Conservation (phyloP, 2,888 invertebrate species). For the Coecobrya sp. region DNA sequence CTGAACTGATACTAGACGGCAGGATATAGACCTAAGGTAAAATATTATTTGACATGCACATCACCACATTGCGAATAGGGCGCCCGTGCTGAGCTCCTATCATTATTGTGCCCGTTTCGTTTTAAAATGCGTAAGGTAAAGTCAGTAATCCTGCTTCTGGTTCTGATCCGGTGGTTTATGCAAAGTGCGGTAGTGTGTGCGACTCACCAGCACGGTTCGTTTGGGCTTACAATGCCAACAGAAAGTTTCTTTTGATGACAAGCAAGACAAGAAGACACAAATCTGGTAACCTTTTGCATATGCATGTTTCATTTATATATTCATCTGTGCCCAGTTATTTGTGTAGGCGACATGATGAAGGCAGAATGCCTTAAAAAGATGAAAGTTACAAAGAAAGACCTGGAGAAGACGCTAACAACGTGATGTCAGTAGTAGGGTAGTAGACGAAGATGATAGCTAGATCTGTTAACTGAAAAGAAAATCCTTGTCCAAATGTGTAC, state of each 20-base stretch:
- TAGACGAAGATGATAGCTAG: not conserved
- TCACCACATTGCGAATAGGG: not conserved
- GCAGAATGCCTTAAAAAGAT: not conserved
- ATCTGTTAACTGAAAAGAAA: not conserved
- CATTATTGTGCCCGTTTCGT: constrained; percentile 10
- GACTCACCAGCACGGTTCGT: not conserved
- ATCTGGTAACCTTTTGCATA: not conserved
- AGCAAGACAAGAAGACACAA: not conserved
- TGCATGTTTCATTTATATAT: not conserved
- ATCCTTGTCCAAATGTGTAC: not conserved
- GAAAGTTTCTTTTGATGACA: constrained; percentile 10
- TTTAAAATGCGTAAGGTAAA: constrained; percentile 28
- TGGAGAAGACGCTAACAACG: not conserved
- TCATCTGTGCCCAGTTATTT: not conserved
- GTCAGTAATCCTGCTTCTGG: constrained; percentile 18
- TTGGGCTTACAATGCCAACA: not conserved
- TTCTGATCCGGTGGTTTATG: constrained; percentile 15
- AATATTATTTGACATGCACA: not conserved
- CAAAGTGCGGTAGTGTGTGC: not conserved
- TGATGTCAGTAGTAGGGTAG: not conserved
- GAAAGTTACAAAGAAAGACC: not conserved
- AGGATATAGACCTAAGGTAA: not conserved
- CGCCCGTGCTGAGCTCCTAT: not conserved
- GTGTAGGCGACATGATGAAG: not conserved
- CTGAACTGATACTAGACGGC: not conserved